Percentiles rank a stretch among this genome's conserved stretches.
Conservation (phyloP, 2,888 invertebrate species). For the Synanthedon andrenaeformis region DNA sequence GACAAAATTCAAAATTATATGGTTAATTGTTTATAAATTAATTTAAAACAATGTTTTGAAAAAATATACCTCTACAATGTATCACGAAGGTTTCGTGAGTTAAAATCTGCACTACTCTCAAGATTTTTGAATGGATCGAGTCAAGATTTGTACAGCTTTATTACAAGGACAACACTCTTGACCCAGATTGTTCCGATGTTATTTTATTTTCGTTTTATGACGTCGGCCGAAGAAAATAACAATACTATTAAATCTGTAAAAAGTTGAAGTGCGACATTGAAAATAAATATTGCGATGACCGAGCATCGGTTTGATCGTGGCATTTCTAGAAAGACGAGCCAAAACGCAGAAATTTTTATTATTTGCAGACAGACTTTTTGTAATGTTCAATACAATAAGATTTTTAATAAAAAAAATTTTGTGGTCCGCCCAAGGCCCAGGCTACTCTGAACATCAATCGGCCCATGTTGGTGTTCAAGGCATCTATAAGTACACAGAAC, state of each 20-base stretch:
- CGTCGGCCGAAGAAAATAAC: not conserved
- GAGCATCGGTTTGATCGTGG: not conserved
- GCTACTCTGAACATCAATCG: too few species aligned
- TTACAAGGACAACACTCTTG: conserved; percentile 26
- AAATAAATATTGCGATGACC: not conserved
- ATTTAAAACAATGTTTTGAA: too few species aligned
- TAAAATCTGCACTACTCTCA: not conserved
- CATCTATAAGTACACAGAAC: too few species aligned
- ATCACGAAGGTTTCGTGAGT: too few species aligned
- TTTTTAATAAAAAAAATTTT: too few species aligned
- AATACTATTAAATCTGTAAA: not conserved
- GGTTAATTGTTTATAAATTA: too few species aligned
- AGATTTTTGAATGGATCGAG: conserved; percentile 14
- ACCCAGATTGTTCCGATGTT: conserved; percentile 21
- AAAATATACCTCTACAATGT: too few species aligned
- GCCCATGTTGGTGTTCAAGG: too few species aligned
- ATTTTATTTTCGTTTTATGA: conserved; percentile 6
- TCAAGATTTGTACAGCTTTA: conserved; percentile 22
- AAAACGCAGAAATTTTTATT: not conserved
- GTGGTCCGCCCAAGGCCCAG: too few species aligned
- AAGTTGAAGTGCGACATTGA: not conserved
- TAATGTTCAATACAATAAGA: too few species aligned
- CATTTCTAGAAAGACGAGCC: not conserved
- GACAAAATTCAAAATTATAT: too few species aligned
- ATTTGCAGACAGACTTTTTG: too few species aligned